A percentile compares a stretch with the other conserved stretches of the same genome.
These are phyloP conservation scores for Karalla daura DNA, from an alignment of 2,797 vertebrate species.

Conservation along the genomic window DNA sequence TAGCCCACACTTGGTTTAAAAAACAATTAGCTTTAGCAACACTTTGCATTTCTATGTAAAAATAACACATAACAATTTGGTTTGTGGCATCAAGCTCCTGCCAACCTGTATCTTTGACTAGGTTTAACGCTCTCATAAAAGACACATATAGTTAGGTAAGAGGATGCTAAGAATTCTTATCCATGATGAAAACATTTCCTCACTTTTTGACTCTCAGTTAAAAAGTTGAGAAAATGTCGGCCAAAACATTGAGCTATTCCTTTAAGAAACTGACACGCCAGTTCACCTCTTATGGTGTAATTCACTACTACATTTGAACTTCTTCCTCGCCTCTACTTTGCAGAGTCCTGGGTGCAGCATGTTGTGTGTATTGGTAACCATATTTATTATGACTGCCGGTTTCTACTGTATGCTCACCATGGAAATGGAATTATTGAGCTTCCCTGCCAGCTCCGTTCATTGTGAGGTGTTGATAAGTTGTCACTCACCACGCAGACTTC, in stretches of 20 bases:
- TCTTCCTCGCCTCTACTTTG: not conserved
- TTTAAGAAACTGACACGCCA: not conserved
- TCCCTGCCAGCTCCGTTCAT: conserved; percentile 9
- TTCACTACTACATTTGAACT: not conserved
- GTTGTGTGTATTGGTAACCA: conserved; percentile 7
- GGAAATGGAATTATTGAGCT: conserved; percentile 38
- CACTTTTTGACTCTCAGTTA: no score
- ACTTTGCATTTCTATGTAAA: no score
- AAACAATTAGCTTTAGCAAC: no score
- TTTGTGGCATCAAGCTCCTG: no score
- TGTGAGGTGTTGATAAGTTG: conserved; percentile 35
- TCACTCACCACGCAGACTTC: conserved; percentile 45
- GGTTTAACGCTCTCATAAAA: no score
- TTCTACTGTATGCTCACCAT: conserved; percentile 11
- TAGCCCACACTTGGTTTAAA: no score
- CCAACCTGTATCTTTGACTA: no score
- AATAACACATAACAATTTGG: no score
- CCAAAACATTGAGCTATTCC: not conserved
- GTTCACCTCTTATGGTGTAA: not conserved
- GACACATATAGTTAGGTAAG: no score
- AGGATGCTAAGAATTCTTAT: no score
- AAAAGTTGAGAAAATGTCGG: no score
- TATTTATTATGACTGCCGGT: conserved; percentile 31
- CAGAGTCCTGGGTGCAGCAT: not conserved
- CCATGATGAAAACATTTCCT: no score